Conservation (phyloP, 2,113 vertebrate genomes). For the Acrocephalus kingi region DNA sequence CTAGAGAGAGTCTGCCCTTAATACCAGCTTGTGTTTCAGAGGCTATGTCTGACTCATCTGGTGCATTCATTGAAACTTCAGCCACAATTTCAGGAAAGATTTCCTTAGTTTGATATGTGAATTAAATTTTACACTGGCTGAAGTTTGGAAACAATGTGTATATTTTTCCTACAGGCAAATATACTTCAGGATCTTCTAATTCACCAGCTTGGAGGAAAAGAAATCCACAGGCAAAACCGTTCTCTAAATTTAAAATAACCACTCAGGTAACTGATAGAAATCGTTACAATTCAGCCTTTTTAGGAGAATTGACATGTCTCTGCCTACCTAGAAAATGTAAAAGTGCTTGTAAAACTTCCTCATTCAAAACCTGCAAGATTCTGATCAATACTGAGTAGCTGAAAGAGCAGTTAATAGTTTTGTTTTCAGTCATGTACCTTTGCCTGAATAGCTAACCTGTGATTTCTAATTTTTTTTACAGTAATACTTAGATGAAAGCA, state of each 20-base stretch:
- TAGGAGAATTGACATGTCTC: background rate
- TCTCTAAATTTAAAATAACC: conserved; percentile 63
- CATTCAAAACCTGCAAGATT: background rate
- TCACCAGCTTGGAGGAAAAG: conserved; percentile 63
- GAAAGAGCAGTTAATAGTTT: background rate
- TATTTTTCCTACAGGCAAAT: conserved; percentile 59
- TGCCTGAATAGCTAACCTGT: background rate
- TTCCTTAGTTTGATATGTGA: too few relatives aligned
- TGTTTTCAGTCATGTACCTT: background rate
- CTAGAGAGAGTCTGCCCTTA: background rate
- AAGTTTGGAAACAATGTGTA: background rate
- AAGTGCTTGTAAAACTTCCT: background rate
- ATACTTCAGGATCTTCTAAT: conserved; percentile 48
- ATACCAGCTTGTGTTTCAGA: background rate
- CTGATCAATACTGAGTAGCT: background rate
- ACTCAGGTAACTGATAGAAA: conserved; percentile 62
- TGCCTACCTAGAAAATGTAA: background rate
- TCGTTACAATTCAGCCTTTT: background rate
- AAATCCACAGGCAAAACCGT: conserved; percentile 65
- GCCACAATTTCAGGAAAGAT: too few relatives aligned
- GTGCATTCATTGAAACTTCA: background rate
- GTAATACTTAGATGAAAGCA: background rate
- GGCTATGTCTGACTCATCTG: background rate
- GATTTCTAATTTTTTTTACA: background rate
- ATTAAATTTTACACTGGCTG: too few relatives aligned